These are phyloP conservation scores for Micropterix aruncella DNA, from an alignment of 2,888 invertebrate species.

Conservation along the genomic window DNA sequence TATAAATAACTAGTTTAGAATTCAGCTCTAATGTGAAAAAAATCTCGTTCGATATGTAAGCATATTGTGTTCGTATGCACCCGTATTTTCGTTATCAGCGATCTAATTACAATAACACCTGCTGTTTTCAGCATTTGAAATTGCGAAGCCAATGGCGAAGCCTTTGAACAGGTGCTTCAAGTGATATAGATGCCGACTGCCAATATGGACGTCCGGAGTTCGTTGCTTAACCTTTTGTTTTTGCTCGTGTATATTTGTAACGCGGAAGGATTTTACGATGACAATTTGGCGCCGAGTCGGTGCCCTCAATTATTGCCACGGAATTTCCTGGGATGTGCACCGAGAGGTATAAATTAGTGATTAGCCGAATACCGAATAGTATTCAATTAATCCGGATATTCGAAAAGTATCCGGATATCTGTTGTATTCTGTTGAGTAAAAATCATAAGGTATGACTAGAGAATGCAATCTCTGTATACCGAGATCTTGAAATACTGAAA, in stretches of 20 bases:
- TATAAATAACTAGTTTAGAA: no score
- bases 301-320: constrained; percentile 40
- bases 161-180: constrained; percentile 17
- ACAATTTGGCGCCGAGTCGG: constrained; percentile 16
- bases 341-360: no score
- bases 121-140: neutral
- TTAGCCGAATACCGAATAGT: constrained; percentile 17
- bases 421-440: no score
- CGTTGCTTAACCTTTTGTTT: neutral
- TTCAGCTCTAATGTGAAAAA: no score
- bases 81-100: neutral
- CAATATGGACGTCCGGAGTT: constrained; percentile 30
- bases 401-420: no score
- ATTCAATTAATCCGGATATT: no score
- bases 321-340: constrained; percentile 40
- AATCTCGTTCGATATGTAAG: no score
- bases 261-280: neutral
- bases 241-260: neutral
- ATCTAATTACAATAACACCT: neutral
- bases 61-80: no score
- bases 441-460: no score
- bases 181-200: constrained; percentile 31
- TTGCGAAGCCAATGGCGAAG: no score
- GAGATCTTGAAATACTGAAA: no score
- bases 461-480: no score